These are phyloP conservation scores for Neuroterus valhalla DNA, from an alignment of 1,140 invertebrate species.

Conservation along the genomic window DNA sequence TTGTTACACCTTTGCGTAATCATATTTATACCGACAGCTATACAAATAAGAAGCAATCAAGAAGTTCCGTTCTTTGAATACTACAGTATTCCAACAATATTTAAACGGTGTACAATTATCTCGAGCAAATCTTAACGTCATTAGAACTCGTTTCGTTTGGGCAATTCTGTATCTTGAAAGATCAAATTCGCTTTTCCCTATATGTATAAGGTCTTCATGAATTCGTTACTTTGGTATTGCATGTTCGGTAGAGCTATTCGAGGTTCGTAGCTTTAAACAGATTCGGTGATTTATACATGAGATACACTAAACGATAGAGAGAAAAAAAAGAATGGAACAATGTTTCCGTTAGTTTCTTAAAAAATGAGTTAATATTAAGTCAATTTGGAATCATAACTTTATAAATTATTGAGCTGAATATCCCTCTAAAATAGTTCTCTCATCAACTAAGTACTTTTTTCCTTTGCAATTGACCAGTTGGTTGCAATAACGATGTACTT, in stretches of 20 bases:
- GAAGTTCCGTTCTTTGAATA: conserved; percentile 1
- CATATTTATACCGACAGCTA: not conserved
- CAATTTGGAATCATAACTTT: too few species aligned
- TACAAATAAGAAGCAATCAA: conserved; percentile 23
- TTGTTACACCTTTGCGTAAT: not conserved
- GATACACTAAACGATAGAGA: not conserved
- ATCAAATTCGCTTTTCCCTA: not conserved
- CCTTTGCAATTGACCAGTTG: too few species aligned
- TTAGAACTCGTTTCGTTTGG: not conserved
- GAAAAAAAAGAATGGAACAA: too few species aligned
- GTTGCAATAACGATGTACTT: too few species aligned
- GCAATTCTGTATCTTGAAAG: not conserved
- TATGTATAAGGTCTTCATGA: not conserved
- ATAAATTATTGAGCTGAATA: too few species aligned
- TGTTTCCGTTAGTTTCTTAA: too few species aligned
- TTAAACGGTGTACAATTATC: conserved; percentile 7
- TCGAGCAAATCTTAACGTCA: conserved; percentile 2
- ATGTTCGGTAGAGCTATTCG: conserved; percentile 2
- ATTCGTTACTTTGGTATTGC: not conserved
- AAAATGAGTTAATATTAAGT: too few species aligned
- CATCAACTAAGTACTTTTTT: too few species aligned
- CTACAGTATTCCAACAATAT: not conserved
- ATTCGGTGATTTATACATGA: not conserved
- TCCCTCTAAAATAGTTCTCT: too few species aligned
- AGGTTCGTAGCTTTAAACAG: not conserved